Evolutionary conservation across 2,888 invertebrate genomes (phyloP).

Genomic region (Erebia palarica): DNA sequence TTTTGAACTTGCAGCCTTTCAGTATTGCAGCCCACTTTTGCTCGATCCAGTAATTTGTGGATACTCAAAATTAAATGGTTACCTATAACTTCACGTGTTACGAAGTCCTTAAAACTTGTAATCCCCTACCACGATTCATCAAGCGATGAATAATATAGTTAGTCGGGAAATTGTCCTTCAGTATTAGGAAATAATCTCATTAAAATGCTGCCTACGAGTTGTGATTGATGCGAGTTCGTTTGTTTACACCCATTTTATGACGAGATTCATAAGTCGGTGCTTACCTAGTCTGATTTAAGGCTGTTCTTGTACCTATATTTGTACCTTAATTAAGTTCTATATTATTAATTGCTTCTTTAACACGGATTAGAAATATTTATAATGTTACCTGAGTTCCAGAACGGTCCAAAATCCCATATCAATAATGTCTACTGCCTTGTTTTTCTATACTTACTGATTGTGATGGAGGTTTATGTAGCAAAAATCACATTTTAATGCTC

Average conservation of each 20-base stretch:
- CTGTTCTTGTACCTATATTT: neutral
- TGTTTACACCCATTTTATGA: constrained; percentile 33
- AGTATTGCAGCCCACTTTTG: neutral
- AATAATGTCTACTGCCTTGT: too few relatives aligned
- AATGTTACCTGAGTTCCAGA: neutral
- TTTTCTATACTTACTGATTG: too few relatives aligned
- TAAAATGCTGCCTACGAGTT: constrained; percentile 59
- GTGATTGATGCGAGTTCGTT: constrained; percentile 66
- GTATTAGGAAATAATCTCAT: constrained; percentile 76
- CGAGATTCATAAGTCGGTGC: constrained; percentile 23
- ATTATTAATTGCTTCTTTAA: too few relatives aligned
- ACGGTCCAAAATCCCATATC: neutral
- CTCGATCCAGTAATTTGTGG: neutral
- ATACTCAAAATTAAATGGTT: constrained; percentile 11
- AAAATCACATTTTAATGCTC: too few relatives aligned
- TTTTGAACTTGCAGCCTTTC: neutral
- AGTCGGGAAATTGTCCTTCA: constrained; percentile 59
- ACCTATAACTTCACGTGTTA: constrained; percentile 12
- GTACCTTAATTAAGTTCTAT: neutral
- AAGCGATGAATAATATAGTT: constrained; percentile 52
- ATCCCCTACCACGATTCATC: constrained; percentile 43
- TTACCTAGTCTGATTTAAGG: constrained; percentile 17
- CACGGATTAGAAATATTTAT: neutral
- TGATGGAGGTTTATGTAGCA: too few relatives aligned
- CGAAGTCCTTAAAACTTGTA: constrained; percentile 22